Percentiles rank a stretch among this genome's conserved stretches.
phyloP scores from a whole-genome alignment of 2,113 vertebrate species.

The Eurystomus gularis region DNA sequence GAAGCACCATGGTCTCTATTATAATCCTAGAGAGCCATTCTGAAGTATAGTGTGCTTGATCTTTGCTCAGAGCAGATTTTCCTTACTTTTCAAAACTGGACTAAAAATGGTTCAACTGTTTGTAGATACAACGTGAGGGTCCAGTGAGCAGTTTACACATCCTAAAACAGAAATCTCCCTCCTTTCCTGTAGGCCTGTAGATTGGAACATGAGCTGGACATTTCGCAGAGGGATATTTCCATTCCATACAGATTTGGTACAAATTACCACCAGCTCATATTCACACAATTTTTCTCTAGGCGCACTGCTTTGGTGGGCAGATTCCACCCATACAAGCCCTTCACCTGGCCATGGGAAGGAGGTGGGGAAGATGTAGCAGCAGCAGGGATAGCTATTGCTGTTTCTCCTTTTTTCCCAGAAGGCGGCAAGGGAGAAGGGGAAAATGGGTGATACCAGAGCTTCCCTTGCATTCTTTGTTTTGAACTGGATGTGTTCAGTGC shows the following conservation, averaged over 20 bases:
- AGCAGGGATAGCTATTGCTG: neutral
- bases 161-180: neutral
- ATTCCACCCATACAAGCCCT: neutral
- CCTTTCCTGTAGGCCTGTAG: neutral
- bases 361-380: neutral
- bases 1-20: neutral
- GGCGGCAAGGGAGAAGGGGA: neutral
- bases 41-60: neutral
- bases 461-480: neutral
- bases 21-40: neutral
- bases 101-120: neutral
- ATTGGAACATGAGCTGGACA: neutral
- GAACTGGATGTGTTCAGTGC: neutral
- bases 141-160: neutral
- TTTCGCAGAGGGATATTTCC: neutral
- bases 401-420: neutral
- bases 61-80: neutral
- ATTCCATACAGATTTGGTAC: neutral
- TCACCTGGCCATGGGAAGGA: neutral
- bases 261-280: rapidly evolving
- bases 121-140: neutral
- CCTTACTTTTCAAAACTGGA: neutral
- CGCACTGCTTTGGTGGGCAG: neutral
- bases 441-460: neutral
- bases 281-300: neutral